Conservation (phyloP, 2,797 vertebrate species). For the Gambelia wislizenii region DNA sequence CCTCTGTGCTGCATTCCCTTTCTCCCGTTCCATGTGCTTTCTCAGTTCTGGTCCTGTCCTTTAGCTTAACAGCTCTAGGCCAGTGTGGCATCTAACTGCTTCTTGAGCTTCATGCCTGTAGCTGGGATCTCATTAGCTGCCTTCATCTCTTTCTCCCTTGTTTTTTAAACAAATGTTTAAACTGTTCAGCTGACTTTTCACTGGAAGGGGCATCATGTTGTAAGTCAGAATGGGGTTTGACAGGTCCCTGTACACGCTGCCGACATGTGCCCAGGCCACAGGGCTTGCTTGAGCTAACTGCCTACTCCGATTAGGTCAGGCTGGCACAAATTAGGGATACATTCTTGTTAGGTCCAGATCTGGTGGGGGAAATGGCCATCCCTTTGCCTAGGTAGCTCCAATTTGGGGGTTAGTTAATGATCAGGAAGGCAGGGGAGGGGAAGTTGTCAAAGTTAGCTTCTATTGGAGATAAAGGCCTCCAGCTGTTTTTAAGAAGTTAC, state of each 20-base stretch:
- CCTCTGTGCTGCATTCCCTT: not conserved
- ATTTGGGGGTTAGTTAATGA: not conserved
- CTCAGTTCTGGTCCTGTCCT: not conserved
- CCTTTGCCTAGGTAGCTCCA: too few relatives aligned
- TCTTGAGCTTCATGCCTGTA: accelerated
- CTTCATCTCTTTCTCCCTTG: slow-evolving; percentile 17
- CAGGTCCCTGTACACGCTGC: slow-evolving; percentile 10
- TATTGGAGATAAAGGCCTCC: not conserved
- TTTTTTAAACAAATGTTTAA: slow-evolving; percentile 41
- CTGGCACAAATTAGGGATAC: not conserved
- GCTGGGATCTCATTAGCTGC: slow-evolving; percentile 48
- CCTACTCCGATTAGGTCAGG: accelerated
- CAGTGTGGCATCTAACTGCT: not conserved
- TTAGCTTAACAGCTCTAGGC: not conserved
- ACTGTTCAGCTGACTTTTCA: not conserved
- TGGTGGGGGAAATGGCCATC: too few relatives aligned
- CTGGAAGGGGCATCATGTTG: slow-evolving; percentile 41
- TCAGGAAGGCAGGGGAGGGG: not conserved
- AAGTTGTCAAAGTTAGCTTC: not conserved
- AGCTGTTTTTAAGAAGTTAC: not conserved
- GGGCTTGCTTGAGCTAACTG: not conserved
- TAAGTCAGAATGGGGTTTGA: slow-evolving; percentile 53
- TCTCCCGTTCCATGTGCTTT: not conserved
- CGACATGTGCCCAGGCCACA: accelerated
- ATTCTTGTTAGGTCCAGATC: not conserved